Conservation (phyloP, 1,140 invertebrate genomes). For the Drosophila arizonae region DNA sequence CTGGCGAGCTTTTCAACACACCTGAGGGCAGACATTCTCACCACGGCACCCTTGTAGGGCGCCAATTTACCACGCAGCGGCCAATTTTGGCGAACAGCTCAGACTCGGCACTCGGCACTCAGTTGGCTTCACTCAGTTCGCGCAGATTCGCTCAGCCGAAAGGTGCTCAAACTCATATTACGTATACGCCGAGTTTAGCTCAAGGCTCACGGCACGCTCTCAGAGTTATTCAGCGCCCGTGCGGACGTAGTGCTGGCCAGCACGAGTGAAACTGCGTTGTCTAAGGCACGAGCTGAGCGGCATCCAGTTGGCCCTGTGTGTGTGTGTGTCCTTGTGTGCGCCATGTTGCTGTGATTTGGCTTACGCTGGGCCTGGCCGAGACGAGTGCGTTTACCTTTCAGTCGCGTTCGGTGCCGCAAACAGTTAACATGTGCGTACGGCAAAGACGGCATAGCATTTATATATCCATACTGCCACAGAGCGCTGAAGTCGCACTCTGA, state of each 20-base stretch:
- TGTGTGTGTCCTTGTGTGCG: slow-evolving; percentile 19
- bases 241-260: slow-evolving; percentile 28
- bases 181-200: slow-evolving; percentile 19
- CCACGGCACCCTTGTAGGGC: slow-evolving; percentile 28
- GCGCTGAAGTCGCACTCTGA: slow-evolving; percentile 32
- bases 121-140: slow-evolving; percentile 30
- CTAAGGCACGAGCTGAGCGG: slow-evolving; percentile 51
- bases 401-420: slow-evolving; percentile 80
- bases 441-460: slow-evolving; percentile 30
- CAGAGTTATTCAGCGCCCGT: slow-evolving; percentile 44
- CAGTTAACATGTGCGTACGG: slow-evolving; percentile 75
- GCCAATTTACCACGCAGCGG: slow-evolving; percentile 56
- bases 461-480: slow-evolving; percentile 22
- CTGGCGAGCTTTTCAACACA: slow-evolving; percentile 45
- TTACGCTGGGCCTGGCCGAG: slow-evolving; percentile 47
- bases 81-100: slow-evolving; percentile 19
- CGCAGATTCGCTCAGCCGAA: slow-evolving; percentile 7
- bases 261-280: slow-evolving; percentile 61
- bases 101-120: not conserved
- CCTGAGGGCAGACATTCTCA: slow-evolving; percentile 19
- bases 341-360: slow-evolving; percentile 72
- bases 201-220: slow-evolving; percentile 12
- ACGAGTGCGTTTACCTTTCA: slow-evolving; percentile 82
- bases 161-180: not conserved
- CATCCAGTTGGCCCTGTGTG: slow-evolving; percentile 8